Conservation (phyloP, 2,113 vertebrate species). For the Microcebus griseorufus region DNA sequence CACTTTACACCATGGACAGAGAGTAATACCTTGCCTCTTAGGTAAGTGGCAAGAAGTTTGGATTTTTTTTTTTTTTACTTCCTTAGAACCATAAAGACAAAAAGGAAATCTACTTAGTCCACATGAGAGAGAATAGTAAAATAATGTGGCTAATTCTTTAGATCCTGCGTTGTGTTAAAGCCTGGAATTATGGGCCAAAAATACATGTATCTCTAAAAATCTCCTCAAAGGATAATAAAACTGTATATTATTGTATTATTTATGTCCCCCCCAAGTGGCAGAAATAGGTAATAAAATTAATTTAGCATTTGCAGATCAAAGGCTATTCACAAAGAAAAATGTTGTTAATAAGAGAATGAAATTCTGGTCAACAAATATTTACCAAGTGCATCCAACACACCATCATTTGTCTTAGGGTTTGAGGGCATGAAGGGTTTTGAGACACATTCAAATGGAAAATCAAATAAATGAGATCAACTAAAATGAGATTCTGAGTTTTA, state of each 20-base stretch:
- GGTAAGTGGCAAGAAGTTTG: not conserved
- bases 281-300: constrained; percentile 41
- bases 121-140: not conserved
- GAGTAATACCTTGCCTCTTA: not conserved
- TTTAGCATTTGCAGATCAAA: not conserved
- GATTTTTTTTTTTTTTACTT: not conserved
- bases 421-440: not conserved
- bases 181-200: not conserved
- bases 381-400: not conserved
- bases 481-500: not conserved
- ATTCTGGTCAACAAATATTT: not conserved
- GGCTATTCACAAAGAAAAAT: not conserved
- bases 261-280: not conserved
- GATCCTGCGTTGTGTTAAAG: not conserved
- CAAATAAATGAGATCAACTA: not conserved
- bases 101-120: not conserved
- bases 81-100: not conserved
- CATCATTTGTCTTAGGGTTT: not conserved
- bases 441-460: not conserved
- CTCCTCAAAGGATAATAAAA: not conserved
- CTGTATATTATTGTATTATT: not conserved
- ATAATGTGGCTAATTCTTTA: not conserved
- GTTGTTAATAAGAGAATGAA: not conserved
- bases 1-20: not conserved
- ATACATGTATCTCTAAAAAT: not conserved